Evolutionary conservation across 2,888 invertebrate species (phyloP).

Genomic region (Thyatira batis): DNA sequence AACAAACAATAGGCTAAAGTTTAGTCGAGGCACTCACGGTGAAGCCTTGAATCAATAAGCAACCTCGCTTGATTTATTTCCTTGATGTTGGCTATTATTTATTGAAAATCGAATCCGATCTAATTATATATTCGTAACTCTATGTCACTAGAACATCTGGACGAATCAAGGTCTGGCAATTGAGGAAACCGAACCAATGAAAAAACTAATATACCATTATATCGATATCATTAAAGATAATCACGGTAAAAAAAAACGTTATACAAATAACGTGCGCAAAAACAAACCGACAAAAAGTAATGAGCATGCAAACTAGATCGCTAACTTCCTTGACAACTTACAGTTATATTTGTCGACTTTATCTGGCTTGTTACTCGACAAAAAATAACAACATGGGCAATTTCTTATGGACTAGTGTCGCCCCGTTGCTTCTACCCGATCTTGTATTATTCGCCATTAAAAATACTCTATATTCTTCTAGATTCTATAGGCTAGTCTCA

Average conservation of each 20-base stretch:
- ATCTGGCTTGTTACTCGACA: constrained; percentile 34
- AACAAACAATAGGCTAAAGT: neutral
- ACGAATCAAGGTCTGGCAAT: constrained; percentile 69
- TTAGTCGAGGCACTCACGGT: constrained; percentile 4
- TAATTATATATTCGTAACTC: constrained; percentile 46
- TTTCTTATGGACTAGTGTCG: constrained; percentile 9
- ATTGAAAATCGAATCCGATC: constrained; percentile 40
- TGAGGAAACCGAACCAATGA: constrained; percentile 63
- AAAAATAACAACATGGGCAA: constrained; percentile 21
- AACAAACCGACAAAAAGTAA: constrained; percentile 48
- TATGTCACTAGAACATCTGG: constrained; percentile 62
- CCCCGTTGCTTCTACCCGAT: no score
- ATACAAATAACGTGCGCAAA: constrained; percentile 44
- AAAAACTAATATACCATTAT: constrained; percentile 66
- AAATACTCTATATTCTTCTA: no score
- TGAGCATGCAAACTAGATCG: constrained; percentile 55
- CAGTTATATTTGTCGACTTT: constrained; percentile 54
- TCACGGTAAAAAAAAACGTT: constrained; percentile 45
- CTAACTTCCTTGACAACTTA: constrained; percentile 55
- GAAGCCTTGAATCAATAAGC: constrained; percentile 35
- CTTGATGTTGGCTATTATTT: constrained; percentile 22
- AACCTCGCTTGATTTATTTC: constrained; percentile 35
- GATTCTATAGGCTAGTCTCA: no score
- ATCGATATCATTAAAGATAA: constrained; percentile 66
- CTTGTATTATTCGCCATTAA: neutral